A percentile compares a stretch with the other conserved stretches of the same genome.
Evolutionary conservation across 2,113 vertebrate species (phyloP).

Genomic region (Corythaeola cristata): DNA sequence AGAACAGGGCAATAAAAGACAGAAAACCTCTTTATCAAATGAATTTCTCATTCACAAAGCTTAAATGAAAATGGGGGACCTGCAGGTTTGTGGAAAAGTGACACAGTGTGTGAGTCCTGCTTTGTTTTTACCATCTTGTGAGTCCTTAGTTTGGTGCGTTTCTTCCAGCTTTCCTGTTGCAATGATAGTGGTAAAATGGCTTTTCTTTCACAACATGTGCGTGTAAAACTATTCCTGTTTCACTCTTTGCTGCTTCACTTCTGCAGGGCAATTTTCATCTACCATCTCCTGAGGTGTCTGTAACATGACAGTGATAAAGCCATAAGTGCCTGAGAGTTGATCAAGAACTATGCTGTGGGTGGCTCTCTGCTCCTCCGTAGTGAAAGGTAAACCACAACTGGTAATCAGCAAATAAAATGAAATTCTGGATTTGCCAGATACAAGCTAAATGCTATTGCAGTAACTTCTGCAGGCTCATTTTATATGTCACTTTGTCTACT

Average conservation of each 20-base stretch:
- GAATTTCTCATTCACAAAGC: background rate
- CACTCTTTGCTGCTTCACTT: background rate
- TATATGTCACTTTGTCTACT: background rate
- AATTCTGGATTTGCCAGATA: background rate
- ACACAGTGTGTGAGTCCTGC: fast-evolving
- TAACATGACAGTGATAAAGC: fast-evolving
- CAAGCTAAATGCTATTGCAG: background rate
- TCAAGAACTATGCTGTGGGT: background rate
- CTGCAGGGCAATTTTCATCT: background rate
- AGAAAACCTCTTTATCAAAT: background rate
- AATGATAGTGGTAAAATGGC: background rate
- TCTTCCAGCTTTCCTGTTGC: background rate
- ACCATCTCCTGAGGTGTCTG: fast-evolving
- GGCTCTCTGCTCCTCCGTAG: background rate
- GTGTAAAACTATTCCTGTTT: background rate
- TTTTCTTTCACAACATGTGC: background rate
- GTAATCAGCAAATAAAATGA: background rate
- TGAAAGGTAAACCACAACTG: background rate
- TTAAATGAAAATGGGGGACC: background rate
- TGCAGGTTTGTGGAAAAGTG: background rate
- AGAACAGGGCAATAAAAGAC: background rate
- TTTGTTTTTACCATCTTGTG: background rate
- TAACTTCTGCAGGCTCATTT: background rate
- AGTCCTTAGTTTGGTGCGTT: background rate
- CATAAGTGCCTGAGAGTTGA: background rate